Conservation (phyloP, 23 tunicate species). For the Trididemnum nubilum region DNA sequence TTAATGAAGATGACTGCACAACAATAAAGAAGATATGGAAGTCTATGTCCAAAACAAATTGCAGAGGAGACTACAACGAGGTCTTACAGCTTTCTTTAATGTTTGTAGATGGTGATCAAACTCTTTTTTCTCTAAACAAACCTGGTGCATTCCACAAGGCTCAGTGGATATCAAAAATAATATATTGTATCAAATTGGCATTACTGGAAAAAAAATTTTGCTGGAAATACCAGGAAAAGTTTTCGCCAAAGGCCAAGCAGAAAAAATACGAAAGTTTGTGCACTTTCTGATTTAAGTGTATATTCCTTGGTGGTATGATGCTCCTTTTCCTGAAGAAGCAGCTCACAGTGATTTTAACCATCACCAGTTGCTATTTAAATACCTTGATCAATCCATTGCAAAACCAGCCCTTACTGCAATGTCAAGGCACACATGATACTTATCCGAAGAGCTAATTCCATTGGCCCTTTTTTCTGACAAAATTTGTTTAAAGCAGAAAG, state of each 20-base stretch:
- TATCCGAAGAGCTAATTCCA: background rate
- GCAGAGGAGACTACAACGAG: background rate
- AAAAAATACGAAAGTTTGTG: background rate
- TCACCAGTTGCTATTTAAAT: background rate
- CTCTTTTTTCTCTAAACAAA: background rate
- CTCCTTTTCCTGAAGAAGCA: background rate
- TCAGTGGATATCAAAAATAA: background rate
- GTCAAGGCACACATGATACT: background rate
- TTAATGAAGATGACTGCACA: background rate
- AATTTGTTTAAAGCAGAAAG: background rate
- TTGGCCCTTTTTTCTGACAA: background rate
- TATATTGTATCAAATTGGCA: background rate
- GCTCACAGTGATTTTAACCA: background rate
- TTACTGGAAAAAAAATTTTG: background rate
- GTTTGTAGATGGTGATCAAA: constrained; percentile 1
- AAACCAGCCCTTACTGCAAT: background rate
- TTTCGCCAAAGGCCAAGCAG: background rate
- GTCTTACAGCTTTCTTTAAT: background rate
- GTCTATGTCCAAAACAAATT: background rate
- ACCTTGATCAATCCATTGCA: background rate
- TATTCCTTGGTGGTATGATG: background rate
- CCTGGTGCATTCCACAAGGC: constrained; percentile 9
- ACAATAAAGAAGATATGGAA: background rate
- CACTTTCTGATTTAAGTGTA: background rate
- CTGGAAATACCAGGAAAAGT: background rate